phyloP scores from a whole-genome alignment of 2,888 invertebrate species.

The Melanostoma scalare region DNA sequence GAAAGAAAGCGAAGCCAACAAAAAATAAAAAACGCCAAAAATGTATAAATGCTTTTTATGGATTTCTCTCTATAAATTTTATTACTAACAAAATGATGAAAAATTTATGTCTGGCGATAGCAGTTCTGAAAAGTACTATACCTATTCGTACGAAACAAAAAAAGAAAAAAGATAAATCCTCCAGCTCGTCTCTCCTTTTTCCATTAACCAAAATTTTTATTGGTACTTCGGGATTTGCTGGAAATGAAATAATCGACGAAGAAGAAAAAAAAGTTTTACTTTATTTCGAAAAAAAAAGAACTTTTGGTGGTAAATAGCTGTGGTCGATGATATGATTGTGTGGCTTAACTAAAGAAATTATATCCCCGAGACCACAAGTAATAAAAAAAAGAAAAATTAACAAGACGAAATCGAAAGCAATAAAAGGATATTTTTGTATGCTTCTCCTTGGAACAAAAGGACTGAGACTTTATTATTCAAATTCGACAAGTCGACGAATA shows the following conservation, averaged over 20 bases:
- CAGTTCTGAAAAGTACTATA: constrained; percentile 5
- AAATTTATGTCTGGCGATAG: constrained; percentile 66
- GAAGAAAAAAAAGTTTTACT: constrained; percentile 41
- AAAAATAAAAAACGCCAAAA: constrained; percentile 37
- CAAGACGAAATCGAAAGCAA: constrained; percentile 11
- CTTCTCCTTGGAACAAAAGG: constrained; percentile 32
- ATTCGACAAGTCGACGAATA: constrained; percentile 19
- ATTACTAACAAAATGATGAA: constrained; percentile 68
- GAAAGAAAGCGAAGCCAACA: not conserved
- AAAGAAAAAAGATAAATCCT: constrained; percentile 24
- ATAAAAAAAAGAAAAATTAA: not conserved
- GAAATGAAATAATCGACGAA: constrained; percentile 39
- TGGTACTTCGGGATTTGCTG: constrained; percentile 49
- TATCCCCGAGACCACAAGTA: not conserved
- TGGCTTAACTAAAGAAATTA: constrained; percentile 24
- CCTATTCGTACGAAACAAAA: not conserved
- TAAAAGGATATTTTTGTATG: constrained; percentile 44
- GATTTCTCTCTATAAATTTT: constrained; percentile 68
- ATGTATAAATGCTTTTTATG: constrained; percentile 69
- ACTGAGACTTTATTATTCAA: constrained; percentile 54
- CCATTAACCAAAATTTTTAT: constrained; percentile 66
- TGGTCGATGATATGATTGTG: not conserved
- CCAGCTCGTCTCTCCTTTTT: constrained; percentile 21
- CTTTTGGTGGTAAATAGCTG: constrained; percentile 34
- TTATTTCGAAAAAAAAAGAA: not conserved